These are phyloP conservation scores for Andrena cerasifolii DNA, from an alignment of 1,140 invertebrate genomes.

Conservation along the genomic window DNA sequence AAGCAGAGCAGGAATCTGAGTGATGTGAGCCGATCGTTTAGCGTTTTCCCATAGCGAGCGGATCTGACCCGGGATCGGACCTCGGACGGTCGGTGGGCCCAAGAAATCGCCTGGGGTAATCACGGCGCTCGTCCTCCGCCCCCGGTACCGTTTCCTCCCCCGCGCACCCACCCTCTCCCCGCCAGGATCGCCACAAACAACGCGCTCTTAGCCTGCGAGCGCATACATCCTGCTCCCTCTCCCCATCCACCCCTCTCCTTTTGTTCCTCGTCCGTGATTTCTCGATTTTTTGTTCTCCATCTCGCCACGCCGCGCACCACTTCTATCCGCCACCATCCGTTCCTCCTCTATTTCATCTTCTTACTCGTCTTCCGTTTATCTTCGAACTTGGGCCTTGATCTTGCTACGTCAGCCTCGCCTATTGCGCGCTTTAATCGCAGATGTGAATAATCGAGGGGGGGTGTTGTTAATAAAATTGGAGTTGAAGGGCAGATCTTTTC, in stretches of 20 bases:
- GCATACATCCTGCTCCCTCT: conserved; percentile 42
- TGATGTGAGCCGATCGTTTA: conserved; percentile 83
- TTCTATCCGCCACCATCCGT: conserved; percentile 24
- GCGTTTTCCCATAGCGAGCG: conserved; percentile 80
- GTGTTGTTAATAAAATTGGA: too few relatives aligned
- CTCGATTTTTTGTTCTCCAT: conserved; percentile 53
- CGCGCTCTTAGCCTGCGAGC: conserved; percentile 46
- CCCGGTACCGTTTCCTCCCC: conserved; percentile 70
- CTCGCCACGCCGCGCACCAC: conserved; percentile 16
- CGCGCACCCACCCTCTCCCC: conserved; percentile 59
- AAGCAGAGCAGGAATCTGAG: conserved; percentile 79
- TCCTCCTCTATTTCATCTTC: conserved; percentile 29
- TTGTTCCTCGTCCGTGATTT: conserved; percentile 38
- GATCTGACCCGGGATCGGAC: conserved; percentile 81
- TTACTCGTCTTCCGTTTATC: neutral
- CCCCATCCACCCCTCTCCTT: conserved; percentile 27
- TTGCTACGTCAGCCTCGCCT: neutral
- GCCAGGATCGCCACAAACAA: conserved; percentile 48
- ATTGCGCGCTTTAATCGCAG: neutral
- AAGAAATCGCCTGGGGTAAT: conserved; percentile 79
- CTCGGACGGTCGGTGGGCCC: conserved; percentile 73
- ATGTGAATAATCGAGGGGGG: too few relatives aligned
- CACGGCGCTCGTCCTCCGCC: conserved; percentile 77
- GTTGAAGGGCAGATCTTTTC: too few relatives aligned
- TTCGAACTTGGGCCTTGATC: neutral